Evolutionary conservation across 1,140 invertebrate species (phyloP).

Genomic region (Nomia melanderi): DNA sequence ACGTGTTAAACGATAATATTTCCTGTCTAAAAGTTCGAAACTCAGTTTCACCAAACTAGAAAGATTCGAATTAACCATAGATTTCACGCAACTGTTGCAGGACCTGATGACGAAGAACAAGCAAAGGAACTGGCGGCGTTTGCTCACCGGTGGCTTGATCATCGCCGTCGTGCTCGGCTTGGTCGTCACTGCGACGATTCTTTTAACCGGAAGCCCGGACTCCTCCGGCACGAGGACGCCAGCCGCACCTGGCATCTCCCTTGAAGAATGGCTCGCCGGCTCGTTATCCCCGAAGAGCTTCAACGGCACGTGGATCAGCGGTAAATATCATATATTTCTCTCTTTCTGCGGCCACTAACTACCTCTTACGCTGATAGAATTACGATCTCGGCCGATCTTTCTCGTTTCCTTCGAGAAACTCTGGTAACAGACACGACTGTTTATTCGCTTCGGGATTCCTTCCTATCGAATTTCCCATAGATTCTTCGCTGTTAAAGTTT

Average conservation of each 20-base stretch:
- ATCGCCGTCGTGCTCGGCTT: slow-evolving; percentile 70
- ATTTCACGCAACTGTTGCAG: slow-evolving; percentile 67
- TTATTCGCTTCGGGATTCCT: too few species aligned
- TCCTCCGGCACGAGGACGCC: slow-evolving; percentile 57
- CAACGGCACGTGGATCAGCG: slow-evolving; percentile 79
- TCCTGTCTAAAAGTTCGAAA: too few species aligned
- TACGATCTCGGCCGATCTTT: too few species aligned
- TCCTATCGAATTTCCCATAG: too few species aligned
- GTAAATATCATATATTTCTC: slow-evolving; percentile 69
- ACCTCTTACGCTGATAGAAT: too few species aligned
- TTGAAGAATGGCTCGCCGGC: slow-evolving; percentile 77
- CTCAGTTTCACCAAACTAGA: too few species aligned
- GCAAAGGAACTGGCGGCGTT: slow-evolving; percentile 75
- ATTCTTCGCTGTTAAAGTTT: too few species aligned
- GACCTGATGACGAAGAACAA: slow-evolving; percentile 79
- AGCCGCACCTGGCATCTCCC: slow-evolving; percentile 69
- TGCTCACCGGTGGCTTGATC: slow-evolving; percentile 71
- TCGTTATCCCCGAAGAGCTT: slow-evolving; percentile 78
- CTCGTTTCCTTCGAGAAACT: too few species aligned
- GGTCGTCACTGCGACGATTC: slow-evolving; percentile 73
- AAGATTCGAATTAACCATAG: background rate
- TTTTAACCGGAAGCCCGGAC: slow-evolving; percentile 71
- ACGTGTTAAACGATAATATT: too few species aligned
- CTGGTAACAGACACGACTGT: too few species aligned
- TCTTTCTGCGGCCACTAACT: background rate